These are phyloP conservation scores for Horisme vitalbata DNA, from an alignment of 2,888 invertebrate genomes.

Conservation along the genomic window DNA sequence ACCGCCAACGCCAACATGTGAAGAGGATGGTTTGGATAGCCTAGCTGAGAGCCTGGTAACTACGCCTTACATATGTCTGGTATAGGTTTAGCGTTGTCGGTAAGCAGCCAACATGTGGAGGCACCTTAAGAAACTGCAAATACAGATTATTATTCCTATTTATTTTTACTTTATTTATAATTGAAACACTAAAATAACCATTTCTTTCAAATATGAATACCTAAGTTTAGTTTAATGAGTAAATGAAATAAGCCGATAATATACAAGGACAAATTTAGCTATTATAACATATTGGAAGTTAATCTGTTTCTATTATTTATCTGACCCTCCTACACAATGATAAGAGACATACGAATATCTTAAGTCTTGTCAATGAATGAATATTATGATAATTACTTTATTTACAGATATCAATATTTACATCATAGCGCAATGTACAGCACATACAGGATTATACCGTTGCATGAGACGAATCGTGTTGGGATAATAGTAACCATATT, in stretches of 20 bases:
- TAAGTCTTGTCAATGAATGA: slow-evolving; percentile 23
- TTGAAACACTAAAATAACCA: neutral
- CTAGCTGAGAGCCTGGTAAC: no score
- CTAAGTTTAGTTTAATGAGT: slow-evolving; percentile 1
- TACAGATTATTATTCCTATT: no score
- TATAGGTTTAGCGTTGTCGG: no score
- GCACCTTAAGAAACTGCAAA: no score
- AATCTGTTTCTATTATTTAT: neutral
- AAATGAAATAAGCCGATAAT: slow-evolving; percentile 1
- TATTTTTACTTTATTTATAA: neutral
- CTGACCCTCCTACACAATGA: slow-evolving; percentile 7
- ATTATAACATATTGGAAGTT: slow-evolving; percentile 7
- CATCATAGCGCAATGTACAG: slow-evolving; percentile 41
- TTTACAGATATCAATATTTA: slow-evolving; percentile 30
- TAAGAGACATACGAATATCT: slow-evolving; percentile 15
- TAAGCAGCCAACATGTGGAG: no score
- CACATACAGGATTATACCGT: slow-evolving; percentile 31
- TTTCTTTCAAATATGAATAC: slow-evolving; percentile 9
- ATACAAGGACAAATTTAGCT: neutral
- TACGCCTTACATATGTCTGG: no score
- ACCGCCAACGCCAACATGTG: no score
- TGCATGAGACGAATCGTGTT: neutral
- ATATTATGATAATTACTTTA: slow-evolving; percentile 22
- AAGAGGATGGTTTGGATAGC: no score
- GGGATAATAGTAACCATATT: slow-evolving; percentile 5